phyloP scores from a whole-genome alignment of 1,140 invertebrate species.

The Anadara kagoshimensis region DNA sequence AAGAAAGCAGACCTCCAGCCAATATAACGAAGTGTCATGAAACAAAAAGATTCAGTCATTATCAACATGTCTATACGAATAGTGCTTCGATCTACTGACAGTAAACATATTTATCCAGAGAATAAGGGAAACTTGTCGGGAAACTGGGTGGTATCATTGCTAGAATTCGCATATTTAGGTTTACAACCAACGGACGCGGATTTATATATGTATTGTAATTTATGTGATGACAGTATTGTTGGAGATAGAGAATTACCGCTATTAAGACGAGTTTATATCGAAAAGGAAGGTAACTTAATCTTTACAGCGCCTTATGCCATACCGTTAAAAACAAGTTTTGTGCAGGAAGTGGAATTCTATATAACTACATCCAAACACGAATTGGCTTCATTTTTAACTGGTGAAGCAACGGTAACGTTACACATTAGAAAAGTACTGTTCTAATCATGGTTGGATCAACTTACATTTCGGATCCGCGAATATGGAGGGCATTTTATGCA shows the following conservation, averaged over 20 bases:
- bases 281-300: neutral
- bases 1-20: neutral
- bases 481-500: conserved; percentile 26
- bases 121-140: neutral
- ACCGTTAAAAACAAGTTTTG: conserved; percentile 9
- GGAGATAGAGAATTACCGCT: conserved; percentile 13
- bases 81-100: neutral
- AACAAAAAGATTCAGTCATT: neutral
- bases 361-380: conserved; percentile 6
- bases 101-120: neutral
- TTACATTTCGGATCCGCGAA: conserved; percentile 14
- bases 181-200: neutral
- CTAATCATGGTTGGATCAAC: conserved; percentile 2
- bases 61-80: neutral
- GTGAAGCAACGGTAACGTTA: conserved; percentile 15
- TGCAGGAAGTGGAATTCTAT: conserved; percentile 23
- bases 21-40: neutral
- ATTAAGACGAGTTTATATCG: conserved; percentile 7
- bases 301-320: conserved; percentile 13
- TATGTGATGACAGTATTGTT: conserved; percentile 9
- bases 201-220: conserved; percentile 12
- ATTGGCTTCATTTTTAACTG: conserved; percentile 5
- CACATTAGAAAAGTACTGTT: conserved; percentile 2
- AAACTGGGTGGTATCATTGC: conserved; percentile 16
- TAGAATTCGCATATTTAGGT: conserved; percentile 1